phyloP scores from a whole-genome alignment of 2,888 invertebrate species.

The Netelia inedita region DNA sequence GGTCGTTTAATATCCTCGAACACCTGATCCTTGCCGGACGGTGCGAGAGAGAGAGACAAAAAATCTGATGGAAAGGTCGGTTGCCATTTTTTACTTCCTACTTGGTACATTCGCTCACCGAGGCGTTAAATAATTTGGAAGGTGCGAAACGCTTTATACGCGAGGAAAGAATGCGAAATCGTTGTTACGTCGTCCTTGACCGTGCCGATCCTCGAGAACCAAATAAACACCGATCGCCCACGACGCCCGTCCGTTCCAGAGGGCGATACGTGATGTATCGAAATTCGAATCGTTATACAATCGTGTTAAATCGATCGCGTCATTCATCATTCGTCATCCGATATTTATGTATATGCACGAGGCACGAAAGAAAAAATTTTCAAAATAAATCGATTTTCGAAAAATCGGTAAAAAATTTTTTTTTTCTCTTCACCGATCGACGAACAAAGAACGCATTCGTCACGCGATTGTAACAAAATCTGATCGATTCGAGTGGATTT shows the following conservation, averaged over 20 bases:
- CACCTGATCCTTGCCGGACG: slow-evolving; percentile 53
- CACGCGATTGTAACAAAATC: background rate
- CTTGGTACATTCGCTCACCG: background rate
- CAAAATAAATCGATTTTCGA: slow-evolving; percentile 26
- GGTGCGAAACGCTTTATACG: slow-evolving; percentile 43
- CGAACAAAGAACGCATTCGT: background rate
- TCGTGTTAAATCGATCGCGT: slow-evolving; percentile 5
- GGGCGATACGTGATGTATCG: slow-evolving; percentile 12
- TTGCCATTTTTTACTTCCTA: slow-evolving; percentile 54
- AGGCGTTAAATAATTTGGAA: background rate
- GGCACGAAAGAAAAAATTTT: slow-evolving; percentile 1
- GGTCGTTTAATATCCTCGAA: slow-evolving; percentile 18
- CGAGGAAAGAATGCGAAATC: background rate
- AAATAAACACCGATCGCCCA: slow-evolving; percentile 50
- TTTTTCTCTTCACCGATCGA: no score
- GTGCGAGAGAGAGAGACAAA: slow-evolving; percentile 23
- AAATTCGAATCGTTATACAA: slow-evolving; percentile 32
- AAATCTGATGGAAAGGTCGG: slow-evolving; percentile 50
- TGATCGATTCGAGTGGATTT: slow-evolving; percentile 28
- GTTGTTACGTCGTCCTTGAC: slow-evolving; percentile 57
- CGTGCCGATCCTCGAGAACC: slow-evolving; percentile 33
- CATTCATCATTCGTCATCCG: slow-evolving; percentile 41
- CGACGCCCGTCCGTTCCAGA: slow-evolving; percentile 19
- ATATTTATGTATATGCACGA: slow-evolving; percentile 34
- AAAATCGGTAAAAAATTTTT: background rate